Base-by-base conservation (phyloP, 2,888 invertebrate genomes). In the Pandemis corylana region DNA sequence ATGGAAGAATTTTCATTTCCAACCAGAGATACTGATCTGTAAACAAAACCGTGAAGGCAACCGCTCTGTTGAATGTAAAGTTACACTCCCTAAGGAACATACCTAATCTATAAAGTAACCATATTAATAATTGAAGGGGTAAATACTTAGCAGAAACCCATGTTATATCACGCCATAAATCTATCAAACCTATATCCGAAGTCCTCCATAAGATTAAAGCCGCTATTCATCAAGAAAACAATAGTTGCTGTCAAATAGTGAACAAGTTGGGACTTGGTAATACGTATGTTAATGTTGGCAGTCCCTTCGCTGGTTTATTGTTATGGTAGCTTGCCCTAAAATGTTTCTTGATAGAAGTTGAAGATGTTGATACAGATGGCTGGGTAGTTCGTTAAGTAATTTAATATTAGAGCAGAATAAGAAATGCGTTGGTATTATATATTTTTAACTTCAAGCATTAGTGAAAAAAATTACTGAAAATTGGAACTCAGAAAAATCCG, bases 181-280 rank as follows among this genome's bases (percentile, higher is more conserved):
- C 75, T 75, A 75, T 75, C 75, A 66, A 67, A 66, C 70, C 65
- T 64, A 65, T 74, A 69, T 69, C 69, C 74, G 41, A 70, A 70
- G 69, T 74, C 66, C 65, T 69, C 56, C 67, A 75, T 68, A 65
- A 76, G 74, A 75, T 80, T 79, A 79, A 69, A 77, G 77, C 73
- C 73, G 78, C 77, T 76, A 78, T 81, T 81, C 81, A 80, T 80
- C 80, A 81, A 79, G 77, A 53, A 71, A 84, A 83, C 82, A 86
- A 82, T 76, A 84, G 88, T 88, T 79, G 79, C 92, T 93, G 94
- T 93, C 93, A 93, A 93, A 92, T 90, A 91, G 89, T 91, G 86
- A 87, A 84, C 85, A 83, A 84, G 85, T 84, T 81, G 76, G 78
- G 63, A 79, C 73, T 68, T 76, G 80, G 86, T 86, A 87, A 90